These are phyloP conservation scores for Ciconia stormi DNA, from an alignment of 2,113 vertebrate species.

Conservation along the genomic window DNA sequence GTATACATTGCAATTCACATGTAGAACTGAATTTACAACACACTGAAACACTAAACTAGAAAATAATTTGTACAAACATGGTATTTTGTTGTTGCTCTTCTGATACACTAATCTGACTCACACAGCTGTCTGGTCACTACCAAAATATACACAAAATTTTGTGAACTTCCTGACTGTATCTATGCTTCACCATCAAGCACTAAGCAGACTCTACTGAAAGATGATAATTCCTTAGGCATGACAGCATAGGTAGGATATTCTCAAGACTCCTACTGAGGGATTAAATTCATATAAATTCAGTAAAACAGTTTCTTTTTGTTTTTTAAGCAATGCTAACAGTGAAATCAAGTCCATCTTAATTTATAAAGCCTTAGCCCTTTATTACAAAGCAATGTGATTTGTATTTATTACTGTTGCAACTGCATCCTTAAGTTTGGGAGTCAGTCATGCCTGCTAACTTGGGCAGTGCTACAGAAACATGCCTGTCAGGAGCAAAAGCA, in stretches of 20 bases:
- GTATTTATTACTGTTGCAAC: neutral
- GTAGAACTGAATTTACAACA: neutral
- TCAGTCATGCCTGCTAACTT: rapidly evolving
- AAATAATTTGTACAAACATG: neutral
- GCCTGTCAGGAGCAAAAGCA: neutral
- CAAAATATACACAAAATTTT: neutral
- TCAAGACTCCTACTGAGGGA: neutral
- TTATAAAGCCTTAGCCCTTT: neutral
- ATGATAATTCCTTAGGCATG: neutral
- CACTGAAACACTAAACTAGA: neutral
- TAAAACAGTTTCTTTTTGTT: neutral
- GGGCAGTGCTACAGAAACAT: neutral
- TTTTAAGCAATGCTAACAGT: neutral
- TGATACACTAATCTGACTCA: neutral
- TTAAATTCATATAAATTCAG: neutral
- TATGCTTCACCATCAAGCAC: neutral
- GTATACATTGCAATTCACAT: neutral
- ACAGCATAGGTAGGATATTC: neutral
- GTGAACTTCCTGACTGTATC: neutral
- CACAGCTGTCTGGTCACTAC: neutral
- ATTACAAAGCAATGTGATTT: neutral
- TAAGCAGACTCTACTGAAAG: neutral
- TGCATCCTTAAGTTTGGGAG: neutral
- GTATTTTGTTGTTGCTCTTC: neutral
- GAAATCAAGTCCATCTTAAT: neutral